These are phyloP conservation scores for Oenanthe oenanthe DNA, from an alignment of 2,113 vertebrate genomes.

Conservation along the genomic window DNA sequence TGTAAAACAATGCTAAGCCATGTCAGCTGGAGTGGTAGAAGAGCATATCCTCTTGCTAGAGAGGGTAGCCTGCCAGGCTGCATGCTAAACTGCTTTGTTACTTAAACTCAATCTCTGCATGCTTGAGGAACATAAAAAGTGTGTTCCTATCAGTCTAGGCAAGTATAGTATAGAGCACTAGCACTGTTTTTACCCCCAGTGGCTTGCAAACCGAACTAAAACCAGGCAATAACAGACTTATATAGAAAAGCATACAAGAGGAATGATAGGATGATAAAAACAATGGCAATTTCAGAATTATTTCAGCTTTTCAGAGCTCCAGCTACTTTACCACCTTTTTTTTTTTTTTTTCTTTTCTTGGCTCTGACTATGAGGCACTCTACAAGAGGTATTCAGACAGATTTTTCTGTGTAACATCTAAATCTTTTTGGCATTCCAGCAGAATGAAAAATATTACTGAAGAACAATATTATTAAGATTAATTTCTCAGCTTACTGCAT, in stretches of 20 bases:
- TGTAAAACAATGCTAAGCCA: background rate
- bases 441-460: constrained; percentile 23
- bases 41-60: background rate
- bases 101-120: background rate
- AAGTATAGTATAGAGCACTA: background rate
- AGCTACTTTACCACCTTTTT: background rate
- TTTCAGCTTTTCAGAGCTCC: background rate
- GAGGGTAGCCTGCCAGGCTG: background rate
- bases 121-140: background rate
- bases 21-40: background rate
- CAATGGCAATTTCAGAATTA: background rate
- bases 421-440: background rate
- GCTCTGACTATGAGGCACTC: background rate
- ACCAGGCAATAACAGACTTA: background rate
- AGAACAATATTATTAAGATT: background rate
- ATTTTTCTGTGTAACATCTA: background rate
- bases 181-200: background rate
- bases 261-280: background rate
- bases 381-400: background rate
- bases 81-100: background rate
- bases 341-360: background rate
- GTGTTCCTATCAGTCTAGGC: background rate
- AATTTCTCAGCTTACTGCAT: background rate
- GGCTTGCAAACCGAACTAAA: background rate
- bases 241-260: background rate